These are phyloP conservation scores for Drosophila yakuba DNA, from an alignment of 1,140 invertebrate species.

Conservation along the genomic window DNA sequence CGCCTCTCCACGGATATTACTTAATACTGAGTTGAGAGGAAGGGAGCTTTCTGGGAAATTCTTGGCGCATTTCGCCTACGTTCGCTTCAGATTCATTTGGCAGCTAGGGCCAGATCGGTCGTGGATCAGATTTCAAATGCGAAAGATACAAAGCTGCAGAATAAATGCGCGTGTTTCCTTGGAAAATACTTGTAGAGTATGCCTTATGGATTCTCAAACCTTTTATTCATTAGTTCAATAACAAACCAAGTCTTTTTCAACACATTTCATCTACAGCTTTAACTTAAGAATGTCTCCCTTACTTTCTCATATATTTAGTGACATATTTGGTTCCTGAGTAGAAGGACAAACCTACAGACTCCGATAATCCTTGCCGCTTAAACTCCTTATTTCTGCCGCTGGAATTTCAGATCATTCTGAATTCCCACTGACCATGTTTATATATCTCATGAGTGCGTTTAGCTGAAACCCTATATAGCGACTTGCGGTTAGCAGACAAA, in stretches of 20 bases:
- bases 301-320: not conserved
- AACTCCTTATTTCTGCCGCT: too few species aligned
- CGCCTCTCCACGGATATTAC: conserved; percentile 57
- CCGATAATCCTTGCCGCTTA: not conserved
- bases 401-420: conserved; percentile 1
- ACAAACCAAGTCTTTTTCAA: not conserved
- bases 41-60: conserved; percentile 62
- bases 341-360: not conserved
- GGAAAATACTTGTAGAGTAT: not conserved
- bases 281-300: not conserved
- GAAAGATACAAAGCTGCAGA: conserved; percentile 9
- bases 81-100: conserved; percentile 42
- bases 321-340: not conserved
- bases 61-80: conserved; percentile 41
- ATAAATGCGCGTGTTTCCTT: not conserved
- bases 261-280: not conserved
- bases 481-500: conserved; percentile 62
- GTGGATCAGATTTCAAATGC: conserved; percentile 58
- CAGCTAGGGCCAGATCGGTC: conserved; percentile 26
- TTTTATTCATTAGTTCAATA: not conserved
- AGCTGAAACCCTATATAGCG: conserved; percentile 63
- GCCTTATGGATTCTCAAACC: not conserved
- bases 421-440: conserved; percentile 22
- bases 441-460: conserved; percentile 32
- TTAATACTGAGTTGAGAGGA: conserved; percentile 54